Base-by-base conservation (phyloP, 2,113 vertebrate species). In the Ancistrus triradiatus region DNA sequence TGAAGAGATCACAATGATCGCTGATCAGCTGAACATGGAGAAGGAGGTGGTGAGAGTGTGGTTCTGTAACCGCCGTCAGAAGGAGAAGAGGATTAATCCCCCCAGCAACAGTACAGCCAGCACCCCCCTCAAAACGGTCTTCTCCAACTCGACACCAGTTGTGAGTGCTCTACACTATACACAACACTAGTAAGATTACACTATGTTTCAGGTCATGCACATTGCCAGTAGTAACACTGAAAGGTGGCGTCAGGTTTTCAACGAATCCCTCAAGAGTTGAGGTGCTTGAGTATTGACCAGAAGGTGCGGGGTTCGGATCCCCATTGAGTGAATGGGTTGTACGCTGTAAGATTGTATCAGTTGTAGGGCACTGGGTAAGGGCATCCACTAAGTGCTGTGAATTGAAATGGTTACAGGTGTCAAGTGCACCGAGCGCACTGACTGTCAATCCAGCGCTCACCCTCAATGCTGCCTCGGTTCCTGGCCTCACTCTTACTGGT, bases 31-130 rank as follows among this genome's bases (percentile, higher is more conserved):
- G 77, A 95, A 92, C 85, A 98, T 98, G 96, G 96, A 98, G 84
- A 99, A 99, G 83, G 96, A 98, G 87, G 96, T 98, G 83, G 97
- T 99, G 78, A 91, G 96, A 66, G 96, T 99, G 81, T 99, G 96
- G 96, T 99, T 99, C 88, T 98, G 96, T 87, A 99, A 99, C 81
- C 94, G 96, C 49, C 91, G 95, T 73, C 96, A 99, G 84, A 99
- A 99, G 56, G 95, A 99, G 76, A 99, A 99, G 85, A 87, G 96
- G 79, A 99, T 99, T 73, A 99, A 99, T 79, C 95, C 96, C 46
- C 96, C 96, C 17, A 97, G 92, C 83, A 95, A 93, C 70, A 86
- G 90, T 69, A 85, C 83, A 70, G 86, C 87, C 86, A 89, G 76
- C 80, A 92, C 91, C 10, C 90, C 95, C 77, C 94, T 98, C 80